These are phyloP conservation scores for Apoderus coryli DNA, from an alignment of 2,888 invertebrate genomes.

Conservation along the genomic window DNA sequence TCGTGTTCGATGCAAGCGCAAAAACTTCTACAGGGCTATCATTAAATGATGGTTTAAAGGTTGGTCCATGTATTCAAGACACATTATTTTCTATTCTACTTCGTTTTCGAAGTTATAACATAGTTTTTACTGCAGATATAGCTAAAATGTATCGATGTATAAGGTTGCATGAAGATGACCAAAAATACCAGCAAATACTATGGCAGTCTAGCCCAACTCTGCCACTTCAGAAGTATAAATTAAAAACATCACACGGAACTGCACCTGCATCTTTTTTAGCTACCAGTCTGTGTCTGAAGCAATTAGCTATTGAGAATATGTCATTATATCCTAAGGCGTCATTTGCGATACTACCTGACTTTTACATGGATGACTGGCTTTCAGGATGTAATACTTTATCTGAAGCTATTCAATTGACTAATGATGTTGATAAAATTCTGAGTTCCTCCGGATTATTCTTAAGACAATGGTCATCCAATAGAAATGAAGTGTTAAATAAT, in stretches of 20 bases:
- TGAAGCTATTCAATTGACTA: no score
- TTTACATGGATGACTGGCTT: constrained; percentile 6
- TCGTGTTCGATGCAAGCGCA: constrained; percentile 1
- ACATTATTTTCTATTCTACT: constrained; percentile 6
- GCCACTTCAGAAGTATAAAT: constrained; percentile 3
- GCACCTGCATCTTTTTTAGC: constrained; percentile 4
- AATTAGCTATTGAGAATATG: constrained; percentile 7
- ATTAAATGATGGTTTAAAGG: constrained; percentile 4
- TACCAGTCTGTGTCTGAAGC: constrained; percentile 4
- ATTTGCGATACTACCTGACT: constrained; percentile 3
- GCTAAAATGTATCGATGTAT: no score
- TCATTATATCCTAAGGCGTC: neutral
- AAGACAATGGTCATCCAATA: constrained; percentile 5
- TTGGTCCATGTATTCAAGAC: constrained; percentile 1
- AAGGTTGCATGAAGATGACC: no score
- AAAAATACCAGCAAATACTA: no score
- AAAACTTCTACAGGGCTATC: neutral
- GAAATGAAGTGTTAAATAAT: neutral
- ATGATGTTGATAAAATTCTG: neutral
- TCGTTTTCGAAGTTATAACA: constrained; percentile 3
- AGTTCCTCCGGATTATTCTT: neutral
- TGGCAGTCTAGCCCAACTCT: constrained; percentile 3
- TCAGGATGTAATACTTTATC: neutral
- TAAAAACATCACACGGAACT: constrained; percentile 8
- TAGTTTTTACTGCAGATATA: constrained; percentile 4